phyloP scores from a whole-genome alignment of 2,888 invertebrate species.

The Sialis lutaria region DNA sequence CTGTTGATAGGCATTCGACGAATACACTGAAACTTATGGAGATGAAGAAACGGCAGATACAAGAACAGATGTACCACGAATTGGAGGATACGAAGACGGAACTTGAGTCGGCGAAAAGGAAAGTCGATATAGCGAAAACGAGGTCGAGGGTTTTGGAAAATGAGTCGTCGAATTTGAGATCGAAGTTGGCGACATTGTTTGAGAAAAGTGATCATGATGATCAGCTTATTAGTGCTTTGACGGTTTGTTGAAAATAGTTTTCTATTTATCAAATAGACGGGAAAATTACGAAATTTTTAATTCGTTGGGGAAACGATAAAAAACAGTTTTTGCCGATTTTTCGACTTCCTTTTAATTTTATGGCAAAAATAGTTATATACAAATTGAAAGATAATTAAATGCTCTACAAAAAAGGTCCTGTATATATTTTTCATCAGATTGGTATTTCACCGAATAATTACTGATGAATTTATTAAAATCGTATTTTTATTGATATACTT shows the following conservation, averaged over 20 bases:
- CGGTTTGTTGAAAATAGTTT: conserved; percentile 23
- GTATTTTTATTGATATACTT: no score
- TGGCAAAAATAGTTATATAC: no score
- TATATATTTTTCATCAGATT: no score
- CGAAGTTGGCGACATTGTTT: conserved; percentile 37
- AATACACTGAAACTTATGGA: conserved; percentile 1
- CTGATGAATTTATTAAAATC: no score
- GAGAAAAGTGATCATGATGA: conserved; percentile 47
- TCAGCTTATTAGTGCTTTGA: conserved; percentile 40
- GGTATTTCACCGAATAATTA: no score
- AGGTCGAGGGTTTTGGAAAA: conserved; percentile 50
- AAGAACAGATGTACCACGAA: conserved; percentile 39
- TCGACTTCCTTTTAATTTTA: no score
- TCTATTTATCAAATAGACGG: background rate
- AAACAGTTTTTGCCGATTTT: no score
- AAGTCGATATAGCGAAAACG: conserved; percentile 46
- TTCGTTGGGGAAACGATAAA: background rate
- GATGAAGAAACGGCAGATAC: background rate
- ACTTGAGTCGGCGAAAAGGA: conserved; percentile 40
- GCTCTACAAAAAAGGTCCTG: no score
- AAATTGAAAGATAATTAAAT: no score
- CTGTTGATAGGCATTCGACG: background rate
- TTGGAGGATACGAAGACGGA: conserved; percentile 33
- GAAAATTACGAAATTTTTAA: background rate
- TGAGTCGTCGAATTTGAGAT: conserved; percentile 37